These are phyloP conservation scores for Urocyon cinereoargenteus DNA, from an alignment of 2,797 vertebrate genomes.

Conservation along the genomic window DNA sequence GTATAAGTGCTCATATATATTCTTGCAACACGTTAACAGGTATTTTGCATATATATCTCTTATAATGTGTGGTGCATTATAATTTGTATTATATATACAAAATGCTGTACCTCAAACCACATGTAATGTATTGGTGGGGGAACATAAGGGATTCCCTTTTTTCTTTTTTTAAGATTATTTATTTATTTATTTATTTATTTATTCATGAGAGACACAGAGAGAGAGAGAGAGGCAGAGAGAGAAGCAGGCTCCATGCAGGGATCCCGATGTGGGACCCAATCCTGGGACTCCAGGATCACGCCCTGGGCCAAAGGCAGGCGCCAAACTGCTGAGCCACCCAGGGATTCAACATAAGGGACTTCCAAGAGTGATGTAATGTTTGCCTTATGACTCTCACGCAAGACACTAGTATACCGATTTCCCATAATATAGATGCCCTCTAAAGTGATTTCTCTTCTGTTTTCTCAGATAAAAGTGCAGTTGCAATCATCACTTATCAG, in stretches of 20 bases:
- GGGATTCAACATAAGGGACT: neutral
- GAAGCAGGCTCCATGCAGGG: too few species aligned
- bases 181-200: too few species aligned
- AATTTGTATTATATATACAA: neutral
- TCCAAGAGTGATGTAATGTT: neutral
- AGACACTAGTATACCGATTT: neutral
- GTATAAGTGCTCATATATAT: neutral
- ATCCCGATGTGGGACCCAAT: too few species aligned
- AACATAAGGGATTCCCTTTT: neutral
- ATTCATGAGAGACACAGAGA: too few species aligned
- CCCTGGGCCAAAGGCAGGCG: too few species aligned
- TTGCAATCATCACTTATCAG: slow-evolving; percentile 11
- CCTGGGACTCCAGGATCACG: too few species aligned
- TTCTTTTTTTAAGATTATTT: too few species aligned
- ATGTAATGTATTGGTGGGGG: neutral
- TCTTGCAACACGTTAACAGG: neutral
- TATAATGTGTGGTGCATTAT: neutral
- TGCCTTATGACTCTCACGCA: neutral
- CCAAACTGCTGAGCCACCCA: too few species aligned
- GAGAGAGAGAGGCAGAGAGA: too few species aligned
- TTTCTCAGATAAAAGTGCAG: neutral
- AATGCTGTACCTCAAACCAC: neutral
- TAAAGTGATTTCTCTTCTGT: neutral
- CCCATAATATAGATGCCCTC: rapidly evolving
- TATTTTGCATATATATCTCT: neutral